Evolutionary conservation across 2,113 vertebrate species (phyloP).

Genomic region (Cyprinus carpio): DNA sequence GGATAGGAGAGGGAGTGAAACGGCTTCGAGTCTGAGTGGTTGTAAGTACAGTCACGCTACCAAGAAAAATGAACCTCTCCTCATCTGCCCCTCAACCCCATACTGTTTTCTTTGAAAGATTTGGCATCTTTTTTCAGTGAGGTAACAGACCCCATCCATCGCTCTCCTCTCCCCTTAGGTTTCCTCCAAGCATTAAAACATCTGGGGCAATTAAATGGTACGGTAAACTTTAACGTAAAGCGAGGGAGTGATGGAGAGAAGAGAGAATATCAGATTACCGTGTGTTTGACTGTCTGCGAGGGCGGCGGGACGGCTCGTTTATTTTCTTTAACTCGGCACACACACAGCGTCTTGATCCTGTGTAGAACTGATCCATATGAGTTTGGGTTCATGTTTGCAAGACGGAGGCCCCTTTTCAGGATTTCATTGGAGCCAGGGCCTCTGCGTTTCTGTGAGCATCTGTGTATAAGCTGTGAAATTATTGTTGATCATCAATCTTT

Average conservation of each 20-base stretch:
- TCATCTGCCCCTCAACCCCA: conserved; percentile 18
- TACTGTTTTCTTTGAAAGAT: conserved; percentile 55
- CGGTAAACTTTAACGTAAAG: conserved; percentile 69
- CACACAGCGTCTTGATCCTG: conserved; percentile 48
- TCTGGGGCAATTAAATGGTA: conserved; percentile 65
- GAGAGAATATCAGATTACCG: conserved; percentile 59
- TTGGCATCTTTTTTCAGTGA: conserved; percentile 50
- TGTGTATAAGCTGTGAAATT: conserved; percentile 10
- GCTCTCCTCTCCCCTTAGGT: conserved; percentile 25
- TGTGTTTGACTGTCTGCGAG: conserved; percentile 62
- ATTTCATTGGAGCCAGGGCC: not conserved
- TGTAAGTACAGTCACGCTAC: conserved; percentile 51
- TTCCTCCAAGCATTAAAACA: conserved; percentile 66
- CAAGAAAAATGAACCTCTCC: conserved; percentile 48
- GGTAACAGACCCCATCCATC: conserved; percentile 3
- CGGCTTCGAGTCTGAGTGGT: conserved; percentile 37
- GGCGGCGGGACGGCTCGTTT: conserved; percentile 60
- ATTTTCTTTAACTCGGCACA: conserved; percentile 65
- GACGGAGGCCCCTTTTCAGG: not conserved
- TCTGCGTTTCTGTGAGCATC: conserved; percentile 7
- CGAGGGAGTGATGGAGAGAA: conserved; percentile 39
- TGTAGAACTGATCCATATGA: conserved; percentile 35
- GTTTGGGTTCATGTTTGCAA: conserved; percentile 6
- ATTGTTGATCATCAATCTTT: conserved; percentile 13
- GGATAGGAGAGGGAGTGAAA: not conserved